Conservation (phyloP, 2,888 invertebrate genomes). For the Pediacus dermestoides region DNA sequence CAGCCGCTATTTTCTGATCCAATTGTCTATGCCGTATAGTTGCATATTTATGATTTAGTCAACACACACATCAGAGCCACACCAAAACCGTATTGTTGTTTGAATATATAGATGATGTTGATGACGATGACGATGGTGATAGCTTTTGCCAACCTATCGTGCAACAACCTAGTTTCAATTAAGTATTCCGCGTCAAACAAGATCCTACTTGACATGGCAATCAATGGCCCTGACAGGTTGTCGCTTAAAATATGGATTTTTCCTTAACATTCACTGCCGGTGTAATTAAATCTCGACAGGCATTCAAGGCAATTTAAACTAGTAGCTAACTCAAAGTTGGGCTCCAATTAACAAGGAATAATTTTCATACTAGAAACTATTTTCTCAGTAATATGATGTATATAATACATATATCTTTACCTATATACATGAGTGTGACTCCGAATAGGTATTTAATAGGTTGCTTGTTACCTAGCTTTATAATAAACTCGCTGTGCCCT, state of each 20-base stretch:
- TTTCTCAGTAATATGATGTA: no score
- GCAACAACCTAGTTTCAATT: slow-evolving; percentile 22
- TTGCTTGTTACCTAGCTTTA: no score
- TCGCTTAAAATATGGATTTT: slow-evolving; percentile 26
- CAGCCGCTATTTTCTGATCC: slow-evolving; percentile 35
- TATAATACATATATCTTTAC: no score
- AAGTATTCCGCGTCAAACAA: slow-evolving; percentile 24
- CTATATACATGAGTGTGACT: no score
- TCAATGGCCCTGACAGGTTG: slow-evolving; percentile 26
- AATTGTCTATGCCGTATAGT: slow-evolving; percentile 28
- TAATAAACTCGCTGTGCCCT: no score
- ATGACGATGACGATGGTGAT: not conserved
- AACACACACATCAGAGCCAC: slow-evolving; percentile 1
- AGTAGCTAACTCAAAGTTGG: slow-evolving; percentile 8
- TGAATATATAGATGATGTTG: slow-evolving; percentile 1
- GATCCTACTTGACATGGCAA: slow-evolving; percentile 22
- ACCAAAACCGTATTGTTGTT: no score
- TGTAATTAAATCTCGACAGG: slow-evolving; percentile 16
- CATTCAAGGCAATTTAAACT: slow-evolving; percentile 12
- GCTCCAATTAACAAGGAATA: no score
- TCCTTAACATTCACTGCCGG: slow-evolving; percentile 18
- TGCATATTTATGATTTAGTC: slow-evolving; percentile 36
- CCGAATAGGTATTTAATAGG: slow-evolving; percentile 6
- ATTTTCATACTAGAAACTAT: no score
- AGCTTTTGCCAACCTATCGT: slow-evolving; percentile 1